Evolutionary conservation across 2,113 vertebrate genomes (phyloP).

Genomic region (Siniperca chuatsi): DNA sequence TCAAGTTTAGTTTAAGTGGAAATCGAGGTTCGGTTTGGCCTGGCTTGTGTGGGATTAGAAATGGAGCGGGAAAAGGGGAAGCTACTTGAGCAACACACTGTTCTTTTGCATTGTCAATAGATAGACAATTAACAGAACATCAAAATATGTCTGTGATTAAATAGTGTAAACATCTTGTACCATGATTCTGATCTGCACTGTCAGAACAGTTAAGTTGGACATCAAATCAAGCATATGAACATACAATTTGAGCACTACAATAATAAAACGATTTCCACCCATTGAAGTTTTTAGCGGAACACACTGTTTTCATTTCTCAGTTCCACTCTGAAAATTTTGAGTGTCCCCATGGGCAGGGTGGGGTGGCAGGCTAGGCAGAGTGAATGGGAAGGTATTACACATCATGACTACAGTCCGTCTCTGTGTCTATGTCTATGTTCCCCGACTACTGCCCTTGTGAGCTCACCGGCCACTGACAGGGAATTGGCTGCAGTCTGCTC

Average conservation of each 20-base stretch:
- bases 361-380: constrained; percentile 35
- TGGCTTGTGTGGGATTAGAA: constrained; percentile 51
- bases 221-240: constrained; percentile 31
- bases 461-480: constrained; percentile 69
- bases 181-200: constrained; percentile 6
- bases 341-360: constrained; percentile 49
- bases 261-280: constrained; percentile 53
- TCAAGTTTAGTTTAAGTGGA: constrained; percentile 74
- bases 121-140: constrained; percentile 2
- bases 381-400: constrained; percentile 72
- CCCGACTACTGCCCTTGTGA: constrained; percentile 57
- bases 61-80: constrained; percentile 35
- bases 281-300: constrained; percentile 38
- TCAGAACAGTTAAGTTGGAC: constrained; percentile 30
- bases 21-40: constrained; percentile 74
- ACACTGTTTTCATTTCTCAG: constrained; percentile 60
- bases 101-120: constrained; percentile 15
- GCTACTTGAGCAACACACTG: constrained; percentile 25
- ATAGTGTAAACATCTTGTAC: constrained; percentile 4
- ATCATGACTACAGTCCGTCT: constrained; percentile 62
- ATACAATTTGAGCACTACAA: constrained; percentile 15
- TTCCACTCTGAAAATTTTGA: constrained; percentile 46
- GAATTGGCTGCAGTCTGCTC: constrained; percentile 65
- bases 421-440: constrained; percentile 53
- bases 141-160: constrained; percentile 13